Base-by-base conservation (phyloP, 2,888 invertebrate species). In the Cosmopolites sordidus region DNA sequence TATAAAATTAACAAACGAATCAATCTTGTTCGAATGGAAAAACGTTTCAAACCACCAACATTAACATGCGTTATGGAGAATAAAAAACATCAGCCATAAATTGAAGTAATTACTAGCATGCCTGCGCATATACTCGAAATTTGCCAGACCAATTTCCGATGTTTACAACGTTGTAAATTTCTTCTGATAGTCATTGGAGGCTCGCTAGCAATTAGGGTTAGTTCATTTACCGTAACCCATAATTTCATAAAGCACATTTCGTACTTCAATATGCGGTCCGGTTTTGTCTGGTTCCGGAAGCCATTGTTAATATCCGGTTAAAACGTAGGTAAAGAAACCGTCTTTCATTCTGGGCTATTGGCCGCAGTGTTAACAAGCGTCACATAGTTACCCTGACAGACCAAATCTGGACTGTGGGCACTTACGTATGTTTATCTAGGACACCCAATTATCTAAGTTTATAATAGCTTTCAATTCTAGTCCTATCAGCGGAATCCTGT, bases 401-500 rank as follows among this genome's bases (percentile, higher is more conserved):
- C 33, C n/a, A 33, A 33, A 33, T 33, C 33, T 46, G 33, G 42
- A 27, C 45, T 46, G 16, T 17, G 30, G 46, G 46, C 46, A 40
- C 45, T 51, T 46, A 51, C 41, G 46, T 18, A 33, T 51, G 51
- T 51, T 51, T 51, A 51, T 51, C 46, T 46, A 51, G 46, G 51
- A 51, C 22, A 29, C 45, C 51, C 51, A 51, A 51, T 51, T 51
- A 51, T 51, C 44, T 22, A 46, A 46, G 46, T 51, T 51, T 51
- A 46, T 51, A 51, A 51, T 51, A 51, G 51, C 40, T 38, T 51
- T 51, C 41, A 48, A 50, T 50, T 50, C 51, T n/a, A 29, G 39
- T 15, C 39, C 51, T 51, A 51, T 51, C 51, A 51, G 51, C 41
- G 29, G 44, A 51, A 51, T 51, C 45, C 51, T 51, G 51, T 51